Evolutionary conservation across 2,797 vertebrate genomes (phyloP).

Genomic region (Sciaenops ocellatus): DNA sequence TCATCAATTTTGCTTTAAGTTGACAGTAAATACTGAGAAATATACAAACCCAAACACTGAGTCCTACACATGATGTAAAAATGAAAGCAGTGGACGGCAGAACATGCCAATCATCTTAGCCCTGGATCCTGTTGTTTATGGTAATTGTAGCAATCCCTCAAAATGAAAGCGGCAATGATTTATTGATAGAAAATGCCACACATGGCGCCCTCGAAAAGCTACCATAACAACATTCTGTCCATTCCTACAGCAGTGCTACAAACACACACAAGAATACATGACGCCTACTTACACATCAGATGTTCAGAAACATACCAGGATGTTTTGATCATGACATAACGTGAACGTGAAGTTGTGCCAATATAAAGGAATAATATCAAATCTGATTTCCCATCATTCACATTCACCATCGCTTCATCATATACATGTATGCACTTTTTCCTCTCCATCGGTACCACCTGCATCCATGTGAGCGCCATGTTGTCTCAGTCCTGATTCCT

Average conservation of each 20-base stretch:
- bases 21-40: neutral
- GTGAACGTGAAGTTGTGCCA: neutral
- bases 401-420: constrained; percentile 19
- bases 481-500: constrained; percentile 24
- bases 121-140: neutral
- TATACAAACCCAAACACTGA: neutral
- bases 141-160: neutral
- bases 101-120: neutral
- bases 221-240: neutral
- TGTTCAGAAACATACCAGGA: neutral
- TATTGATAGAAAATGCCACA: neutral
- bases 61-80: neutral
- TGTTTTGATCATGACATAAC: constrained; percentile 6
- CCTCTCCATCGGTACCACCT: constrained; percentile 22
- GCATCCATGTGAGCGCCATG: constrained; percentile 6
- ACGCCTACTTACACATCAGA: neutral
- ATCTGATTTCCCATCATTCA: constrained; percentile 19
- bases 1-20: no score
- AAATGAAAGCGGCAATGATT: neutral
- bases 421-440: constrained; percentile 10
- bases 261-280: neutral
- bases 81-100: neutral
- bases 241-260: neutral
- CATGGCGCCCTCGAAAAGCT: neutral
- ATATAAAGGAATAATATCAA: constrained; percentile 17